Evolutionary conservation across 1,140 invertebrate species (phyloP).

Genomic region (Campoletis sonorensis): DNA sequence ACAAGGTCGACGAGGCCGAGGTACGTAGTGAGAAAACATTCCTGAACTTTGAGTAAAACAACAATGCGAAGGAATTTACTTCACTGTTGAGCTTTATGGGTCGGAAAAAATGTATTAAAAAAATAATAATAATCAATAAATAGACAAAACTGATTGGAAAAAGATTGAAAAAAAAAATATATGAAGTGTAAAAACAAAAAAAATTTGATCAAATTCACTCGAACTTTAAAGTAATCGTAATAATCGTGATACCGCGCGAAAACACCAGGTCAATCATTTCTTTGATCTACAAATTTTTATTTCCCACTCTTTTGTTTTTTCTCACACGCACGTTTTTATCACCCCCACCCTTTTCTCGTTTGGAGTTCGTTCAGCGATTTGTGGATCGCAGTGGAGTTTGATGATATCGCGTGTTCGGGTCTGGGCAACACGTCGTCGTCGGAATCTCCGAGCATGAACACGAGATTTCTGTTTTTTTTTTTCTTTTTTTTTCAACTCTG

Average conservation of each 20-base stretch:
- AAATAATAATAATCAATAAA: no score
- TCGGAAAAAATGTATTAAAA: neutral
- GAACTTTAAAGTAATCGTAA: neutral
- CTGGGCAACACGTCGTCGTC: neutral
- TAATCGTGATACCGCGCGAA: conserved; percentile 19
- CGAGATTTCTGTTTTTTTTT: neutral
- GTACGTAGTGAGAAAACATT: conserved; percentile 8
- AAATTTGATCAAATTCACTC: neutral
- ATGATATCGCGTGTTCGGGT: conserved; percentile 12
- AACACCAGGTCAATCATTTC: conserved; percentile 15
- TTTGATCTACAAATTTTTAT: neutral
- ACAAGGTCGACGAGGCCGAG: conserved; percentile 39
- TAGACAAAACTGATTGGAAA: neutral
- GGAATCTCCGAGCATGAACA: neutral
- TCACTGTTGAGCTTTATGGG: neutral
- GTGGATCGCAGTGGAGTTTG: conserved; percentile 9
- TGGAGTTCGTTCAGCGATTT: no score
- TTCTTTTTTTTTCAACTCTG: neutral
- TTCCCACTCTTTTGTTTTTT: neutral
- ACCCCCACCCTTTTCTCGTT: neutral
- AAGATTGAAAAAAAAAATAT: neutral
- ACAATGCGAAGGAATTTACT: neutral
- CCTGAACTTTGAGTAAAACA: neutral
- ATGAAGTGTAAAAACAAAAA: neutral
- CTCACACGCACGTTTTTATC: neutral